These are phyloP conservation scores for Tetranychus piercei DNA, from an alignment of 2,888 invertebrate species.

Conservation along the genomic window DNA sequence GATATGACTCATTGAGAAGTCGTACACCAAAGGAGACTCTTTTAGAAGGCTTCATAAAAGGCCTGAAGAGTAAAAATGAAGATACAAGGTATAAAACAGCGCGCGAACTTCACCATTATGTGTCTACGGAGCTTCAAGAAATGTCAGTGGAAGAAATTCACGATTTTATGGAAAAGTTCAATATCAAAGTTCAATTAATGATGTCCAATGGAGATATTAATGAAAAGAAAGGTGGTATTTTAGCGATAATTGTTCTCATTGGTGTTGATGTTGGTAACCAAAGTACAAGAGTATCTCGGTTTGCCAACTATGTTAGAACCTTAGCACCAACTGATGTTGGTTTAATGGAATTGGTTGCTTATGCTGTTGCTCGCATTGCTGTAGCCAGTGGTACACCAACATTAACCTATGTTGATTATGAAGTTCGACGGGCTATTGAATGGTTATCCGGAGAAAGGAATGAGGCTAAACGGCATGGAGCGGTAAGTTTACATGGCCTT, in stretches of 20 bases:
- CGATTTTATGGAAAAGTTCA: slow-evolving; percentile 79
- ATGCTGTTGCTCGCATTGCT: slow-evolving; percentile 80
- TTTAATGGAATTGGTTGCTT: slow-evolving; percentile 87
- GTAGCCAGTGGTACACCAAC: slow-evolving; percentile 64
- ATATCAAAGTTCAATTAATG: slow-evolving; percentile 59
- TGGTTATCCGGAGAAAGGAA: slow-evolving; percentile 77
- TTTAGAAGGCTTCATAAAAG: slow-evolving; percentile 44
- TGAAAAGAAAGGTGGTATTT: slow-evolving; percentile 84
- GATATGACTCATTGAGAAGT: too few species aligned
- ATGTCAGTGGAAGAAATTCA: slow-evolving; percentile 74
- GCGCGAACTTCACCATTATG: slow-evolving; percentile 69
- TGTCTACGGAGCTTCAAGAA: slow-evolving; percentile 54
- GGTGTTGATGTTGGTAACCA: slow-evolving; percentile 82
- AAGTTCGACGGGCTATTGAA: slow-evolving; percentile 84
- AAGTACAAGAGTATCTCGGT: slow-evolving; percentile 68
- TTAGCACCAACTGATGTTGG: slow-evolving; percentile 64
- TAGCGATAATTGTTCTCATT: slow-evolving; percentile 61
- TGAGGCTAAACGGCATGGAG: slow-evolving; percentile 76
- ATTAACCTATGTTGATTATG: slow-evolving; percentile 92
- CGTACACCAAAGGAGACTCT: neutral
- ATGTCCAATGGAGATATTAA: slow-evolving; percentile 43
- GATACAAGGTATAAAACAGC: slow-evolving; percentile 67
- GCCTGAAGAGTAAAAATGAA: slow-evolving; percentile 69
- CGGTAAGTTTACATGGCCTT: slow-evolving; percentile 32
- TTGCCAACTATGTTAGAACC: slow-evolving; percentile 77